These are phyloP conservation scores for Butastur rufipennis DNA, from an alignment of 2,113 vertebrate genomes.

Conservation along the genomic window DNA sequence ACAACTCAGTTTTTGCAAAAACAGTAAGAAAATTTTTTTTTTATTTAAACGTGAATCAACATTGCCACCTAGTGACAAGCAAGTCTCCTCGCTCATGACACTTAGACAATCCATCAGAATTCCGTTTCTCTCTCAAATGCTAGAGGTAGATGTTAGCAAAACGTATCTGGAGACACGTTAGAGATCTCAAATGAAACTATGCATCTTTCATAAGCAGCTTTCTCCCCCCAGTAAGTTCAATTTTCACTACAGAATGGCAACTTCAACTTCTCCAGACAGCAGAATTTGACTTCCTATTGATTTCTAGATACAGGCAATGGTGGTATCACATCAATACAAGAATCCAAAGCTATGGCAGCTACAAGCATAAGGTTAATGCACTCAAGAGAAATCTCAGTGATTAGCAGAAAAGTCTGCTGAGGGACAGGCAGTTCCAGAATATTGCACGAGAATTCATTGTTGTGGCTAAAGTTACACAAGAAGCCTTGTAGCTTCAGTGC, in stretches of 20 bases:
- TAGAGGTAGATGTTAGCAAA: neutral
- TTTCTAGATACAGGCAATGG: neutral
- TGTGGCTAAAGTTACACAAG: neutral
- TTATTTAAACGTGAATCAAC: neutral
- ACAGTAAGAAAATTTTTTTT: fast-evolving
- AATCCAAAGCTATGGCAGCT: neutral
- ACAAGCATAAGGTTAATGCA: neutral
- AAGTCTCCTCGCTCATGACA: neutral
- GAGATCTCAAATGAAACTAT: neutral
- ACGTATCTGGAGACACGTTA: neutral
- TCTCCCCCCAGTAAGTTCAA: fast-evolving
- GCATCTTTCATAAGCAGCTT: neutral
- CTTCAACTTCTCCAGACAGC: neutral
- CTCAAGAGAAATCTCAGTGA: neutral
- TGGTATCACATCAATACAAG: fast-evolving
- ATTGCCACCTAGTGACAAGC: slow-evolving; percentile 66
- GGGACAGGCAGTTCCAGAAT: neutral
- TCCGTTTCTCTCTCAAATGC: neutral
- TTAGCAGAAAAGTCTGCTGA: neutral
- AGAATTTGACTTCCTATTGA: neutral
- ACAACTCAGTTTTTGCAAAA: neutral
- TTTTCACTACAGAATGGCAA: neutral
- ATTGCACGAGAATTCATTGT: neutral
- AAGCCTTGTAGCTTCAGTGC: neutral
- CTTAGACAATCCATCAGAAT: neutral